Evolutionary conservation across 1,140 invertebrate species (phyloP).

Genomic region (Apis florea): DNA sequence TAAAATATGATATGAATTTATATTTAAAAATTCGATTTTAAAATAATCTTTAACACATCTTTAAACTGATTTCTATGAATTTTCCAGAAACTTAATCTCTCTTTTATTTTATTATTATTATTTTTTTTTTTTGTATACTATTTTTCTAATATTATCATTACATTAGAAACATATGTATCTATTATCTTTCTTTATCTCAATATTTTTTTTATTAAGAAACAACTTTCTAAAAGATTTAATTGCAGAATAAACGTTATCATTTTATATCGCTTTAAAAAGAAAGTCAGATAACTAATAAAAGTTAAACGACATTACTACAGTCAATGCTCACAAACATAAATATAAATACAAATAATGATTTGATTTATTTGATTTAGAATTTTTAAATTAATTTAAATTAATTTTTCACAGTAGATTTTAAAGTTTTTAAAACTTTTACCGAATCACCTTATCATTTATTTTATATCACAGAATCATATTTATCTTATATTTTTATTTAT

Average conservation of each 20-base stretch:
- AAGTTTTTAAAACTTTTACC: neutral
- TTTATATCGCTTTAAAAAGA: too few species aligned
- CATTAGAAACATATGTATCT: too few species aligned
- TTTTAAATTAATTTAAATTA: neutral
- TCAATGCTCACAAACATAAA: neutral
- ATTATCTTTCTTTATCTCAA: neutral
- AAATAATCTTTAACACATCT: too few species aligned
- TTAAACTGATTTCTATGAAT: neutral
- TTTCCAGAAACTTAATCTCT: neutral
- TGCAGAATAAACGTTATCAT: too few species aligned
- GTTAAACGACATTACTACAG: neutral
- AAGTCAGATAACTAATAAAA: neutral
- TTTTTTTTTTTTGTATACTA: neutral
- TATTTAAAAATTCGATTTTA: neutral
- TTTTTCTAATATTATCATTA: neutral
- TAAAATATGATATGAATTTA: neutral
- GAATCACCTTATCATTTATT: too few species aligned
- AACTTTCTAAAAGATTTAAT: too few species aligned
- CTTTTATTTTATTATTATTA: neutral
- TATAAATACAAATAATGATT: constrained; percentile 2
- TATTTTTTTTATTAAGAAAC: neutral
- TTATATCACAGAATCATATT: too few species aligned
- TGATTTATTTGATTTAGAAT: neutral
- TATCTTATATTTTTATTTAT: too few species aligned
- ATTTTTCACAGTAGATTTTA: neutral